Percentiles rank a stretch among this genome's conserved stretches.
These are phyloP conservation scores for Gallinago media DNA, from an alignment of 2,113 vertebrate genomes.

Conservation along the genomic window DNA sequence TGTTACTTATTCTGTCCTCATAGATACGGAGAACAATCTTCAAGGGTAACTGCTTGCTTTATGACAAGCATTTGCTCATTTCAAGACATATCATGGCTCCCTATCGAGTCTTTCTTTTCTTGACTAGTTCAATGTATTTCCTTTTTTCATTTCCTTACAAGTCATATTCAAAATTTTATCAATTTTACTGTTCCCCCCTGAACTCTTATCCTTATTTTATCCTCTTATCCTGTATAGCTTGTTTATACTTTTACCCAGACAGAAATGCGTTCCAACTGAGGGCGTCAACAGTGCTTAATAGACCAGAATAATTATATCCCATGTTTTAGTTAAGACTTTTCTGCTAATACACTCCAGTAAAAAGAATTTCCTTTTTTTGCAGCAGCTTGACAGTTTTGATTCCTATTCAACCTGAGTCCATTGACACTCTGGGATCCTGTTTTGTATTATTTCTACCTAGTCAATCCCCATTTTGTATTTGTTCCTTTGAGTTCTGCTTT, in stretches of 20 bases:
- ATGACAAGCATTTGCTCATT: constrained; percentile 15
- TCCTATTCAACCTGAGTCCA: neutral
- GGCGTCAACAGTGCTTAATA: constrained; percentile 5
- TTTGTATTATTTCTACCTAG: constrained; percentile 40
- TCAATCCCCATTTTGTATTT: constrained; percentile 30
- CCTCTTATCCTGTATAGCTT: neutral
- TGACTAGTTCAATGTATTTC: neutral
- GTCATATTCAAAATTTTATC: neutral
- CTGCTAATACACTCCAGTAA: neutral
- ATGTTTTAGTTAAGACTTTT: neutral
- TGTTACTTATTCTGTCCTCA: neutral
- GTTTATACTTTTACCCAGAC: neutral
- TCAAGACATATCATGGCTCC: neutral
- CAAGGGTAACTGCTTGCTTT: neutral
- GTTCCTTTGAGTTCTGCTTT: constrained; percentile 48
- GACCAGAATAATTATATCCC: constrained; percentile 35
- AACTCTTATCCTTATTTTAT: neutral
- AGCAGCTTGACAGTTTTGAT: constrained; percentile 13
- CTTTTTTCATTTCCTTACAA: neutral
- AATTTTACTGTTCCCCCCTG: neutral
- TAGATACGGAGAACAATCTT: neutral
- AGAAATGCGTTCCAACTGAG: neutral
- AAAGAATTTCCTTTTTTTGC: neutral
- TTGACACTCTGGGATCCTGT: neutral
- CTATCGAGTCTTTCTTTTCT: neutral